Base-by-base conservation (phyloP, 2,888 invertebrate genomes). In the Polydrusus pterygomalis region DNA sequence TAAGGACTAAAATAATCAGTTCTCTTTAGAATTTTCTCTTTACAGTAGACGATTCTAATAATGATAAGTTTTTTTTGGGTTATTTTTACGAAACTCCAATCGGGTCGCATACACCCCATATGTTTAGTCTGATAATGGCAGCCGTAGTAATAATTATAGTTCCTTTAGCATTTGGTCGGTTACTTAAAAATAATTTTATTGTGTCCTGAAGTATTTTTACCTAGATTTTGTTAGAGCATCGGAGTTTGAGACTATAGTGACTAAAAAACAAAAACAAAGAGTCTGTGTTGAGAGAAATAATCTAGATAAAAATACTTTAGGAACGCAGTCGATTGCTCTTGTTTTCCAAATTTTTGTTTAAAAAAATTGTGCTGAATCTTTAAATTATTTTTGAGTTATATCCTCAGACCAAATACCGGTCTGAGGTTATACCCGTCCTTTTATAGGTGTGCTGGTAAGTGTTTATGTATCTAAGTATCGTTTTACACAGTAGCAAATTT, bases 121-220 rank as follows among this genome's bases (percentile, higher is more conserved):
- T 69, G 56, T 68, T 49, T 62, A 70, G 70, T 75, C 65, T 71
- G 70, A 67, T 56, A 15, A 76, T 10, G 77, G 77, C 77, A 77
- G 77, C 77, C 72, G 65, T 10, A 34, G 73, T 60, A 17, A 72
- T 40, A 43, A 58, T 25, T 54, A 77, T 69, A 77, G 77, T 77
- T 77, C 77, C 77, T 77, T 63, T 77, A 51, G 68, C 30, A 51
- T 77, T 74, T 56, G 77, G 74, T 77, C 64, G 70, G 74, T 77
- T 77, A 77, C 74, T 77, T 74, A 77, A 72, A 70, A 67, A 38
- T 65, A 15, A 1, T 49, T 20, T n/a, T 65, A 13, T 47, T 47
- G 30, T 64, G 13, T 60, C 9, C 1, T 8, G 3, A n/a, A 20
- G 8, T 25, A 17, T 43, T n/a, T 63, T 43, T 25, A n/a, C 45